Percentiles rank a stretch among this genome's conserved stretches.
Conservation (phyloP, 2,113 vertebrate genomes). For the Dipodomys spectabilis region DNA sequence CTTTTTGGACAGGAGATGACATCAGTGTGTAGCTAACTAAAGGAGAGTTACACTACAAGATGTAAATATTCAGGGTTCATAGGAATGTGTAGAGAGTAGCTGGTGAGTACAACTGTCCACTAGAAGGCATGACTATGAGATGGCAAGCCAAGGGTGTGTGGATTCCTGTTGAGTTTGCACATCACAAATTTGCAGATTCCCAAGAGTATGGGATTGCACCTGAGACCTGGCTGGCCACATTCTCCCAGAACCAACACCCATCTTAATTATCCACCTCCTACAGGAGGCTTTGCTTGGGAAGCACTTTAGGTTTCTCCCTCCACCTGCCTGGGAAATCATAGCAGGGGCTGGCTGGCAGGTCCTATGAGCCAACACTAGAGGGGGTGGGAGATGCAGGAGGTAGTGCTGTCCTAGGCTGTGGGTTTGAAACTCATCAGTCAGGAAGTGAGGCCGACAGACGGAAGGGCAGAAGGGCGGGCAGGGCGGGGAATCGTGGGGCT, state of each 20-base stretch:
- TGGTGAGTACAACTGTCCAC: background rate
- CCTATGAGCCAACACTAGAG: conserved; percentile 70
- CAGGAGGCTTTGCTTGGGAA: background rate
- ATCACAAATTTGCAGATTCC: conserved; percentile 4
- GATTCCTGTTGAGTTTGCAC: conserved; percentile 24
- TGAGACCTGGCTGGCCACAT: conserved; percentile 43
- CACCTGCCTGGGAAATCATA: conserved; percentile 32
- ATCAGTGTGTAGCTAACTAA: background rate
- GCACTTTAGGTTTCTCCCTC: conserved; percentile 6
- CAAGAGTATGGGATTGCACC: background rate
- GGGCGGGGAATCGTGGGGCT: conserved; percentile 65
- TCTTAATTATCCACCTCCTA: conserved; percentile 66
- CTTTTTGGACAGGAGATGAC: conserved; percentile 42
- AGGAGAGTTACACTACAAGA: background rate
- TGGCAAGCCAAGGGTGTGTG: background rate
- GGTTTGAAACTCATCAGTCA: conserved; percentile 81
- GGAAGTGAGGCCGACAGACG: conserved; percentile 82
- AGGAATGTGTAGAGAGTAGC: background rate
- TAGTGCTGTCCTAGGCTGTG: conserved; percentile 68
- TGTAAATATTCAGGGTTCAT: background rate
- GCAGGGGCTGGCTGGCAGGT: conserved; percentile 15
- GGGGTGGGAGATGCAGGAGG: conserved; percentile 71
- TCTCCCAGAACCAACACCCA: conserved; percentile 52
- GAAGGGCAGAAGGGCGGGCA: conserved; percentile 80
- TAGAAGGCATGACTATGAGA: background rate